phyloP scores from a whole-genome alignment of 2,797 vertebrate genomes.

The Poeciliopsis turneri region DNA sequence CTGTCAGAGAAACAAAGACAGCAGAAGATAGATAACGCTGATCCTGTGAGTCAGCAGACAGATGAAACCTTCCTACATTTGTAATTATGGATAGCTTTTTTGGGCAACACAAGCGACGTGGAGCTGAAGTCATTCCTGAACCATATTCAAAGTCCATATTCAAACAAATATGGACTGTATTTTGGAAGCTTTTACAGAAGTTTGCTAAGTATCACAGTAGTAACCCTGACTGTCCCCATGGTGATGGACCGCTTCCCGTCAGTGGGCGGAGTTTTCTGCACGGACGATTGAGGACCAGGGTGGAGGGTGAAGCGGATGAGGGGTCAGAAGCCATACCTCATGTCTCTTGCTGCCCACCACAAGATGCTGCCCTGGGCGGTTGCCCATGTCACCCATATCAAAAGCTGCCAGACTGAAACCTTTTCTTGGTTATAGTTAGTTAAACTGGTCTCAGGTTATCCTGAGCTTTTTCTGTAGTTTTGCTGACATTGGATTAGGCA shows the following conservation, averaged over 20 bases:
- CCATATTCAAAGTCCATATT: too few relatives aligned
- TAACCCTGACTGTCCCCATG: not conserved
- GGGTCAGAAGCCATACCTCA: too few relatives aligned
- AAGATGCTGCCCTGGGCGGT: too few relatives aligned
- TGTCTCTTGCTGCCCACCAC: too few relatives aligned
- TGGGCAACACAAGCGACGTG: not conserved
- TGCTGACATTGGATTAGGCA: too few relatives aligned
- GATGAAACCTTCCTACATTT: not conserved
- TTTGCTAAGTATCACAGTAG: not conserved
- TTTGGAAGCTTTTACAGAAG: not conserved
- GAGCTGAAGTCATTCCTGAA: not conserved
- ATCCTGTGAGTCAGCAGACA: not conserved
- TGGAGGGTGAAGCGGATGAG: too few relatives aligned
- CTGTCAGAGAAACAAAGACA: slow-evolving; percentile 79
- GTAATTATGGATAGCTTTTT: not conserved
- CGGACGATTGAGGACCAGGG: too few relatives aligned
- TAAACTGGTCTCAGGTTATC: too few relatives aligned
- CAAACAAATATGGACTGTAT: not conserved
- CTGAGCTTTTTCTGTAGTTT: too few relatives aligned
- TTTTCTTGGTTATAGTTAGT: too few relatives aligned
- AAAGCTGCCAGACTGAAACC: too few relatives aligned
- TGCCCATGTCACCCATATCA: too few relatives aligned
- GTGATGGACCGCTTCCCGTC: not conserved
- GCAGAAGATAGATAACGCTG: slow-evolving; percentile 61
- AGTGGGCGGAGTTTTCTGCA: rapidly evolving